phyloP scores from a whole-genome alignment of 23 tunicate species.

The Trididemnum nubilum region DNA sequence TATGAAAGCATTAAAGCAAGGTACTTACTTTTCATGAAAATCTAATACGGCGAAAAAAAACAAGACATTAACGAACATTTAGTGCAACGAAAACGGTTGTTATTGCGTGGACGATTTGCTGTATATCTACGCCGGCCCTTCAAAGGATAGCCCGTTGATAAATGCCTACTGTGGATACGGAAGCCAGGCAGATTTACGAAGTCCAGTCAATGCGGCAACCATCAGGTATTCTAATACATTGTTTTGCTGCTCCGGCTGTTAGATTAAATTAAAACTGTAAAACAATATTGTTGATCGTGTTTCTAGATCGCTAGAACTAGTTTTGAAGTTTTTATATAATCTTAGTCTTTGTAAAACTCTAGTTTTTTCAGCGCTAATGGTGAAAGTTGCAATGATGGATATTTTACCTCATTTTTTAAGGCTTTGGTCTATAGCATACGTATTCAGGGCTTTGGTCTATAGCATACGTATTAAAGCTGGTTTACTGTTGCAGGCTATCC shows the following conservation, averaged over 20 bases:
- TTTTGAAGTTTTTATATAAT: background rate
- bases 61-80: no score
- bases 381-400: no score
- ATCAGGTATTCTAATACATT: slow-evolving; percentile 67
- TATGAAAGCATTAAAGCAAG: no score
- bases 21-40: no score
- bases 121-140: slow-evolving; percentile 67
- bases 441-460: no score
- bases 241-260: no score
- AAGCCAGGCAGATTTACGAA: slow-evolving; percentile 37
- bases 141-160: slow-evolving; percentile 12
- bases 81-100: slow-evolving; percentile 15
- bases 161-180: slow-evolving; percentile 78
- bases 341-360: background rate
- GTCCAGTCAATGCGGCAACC: slow-evolving; percentile 61
- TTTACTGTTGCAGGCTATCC: no score
- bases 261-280: background rate
- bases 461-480: no score
- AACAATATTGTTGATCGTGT: background rate
- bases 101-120: slow-evolving; percentile 58
- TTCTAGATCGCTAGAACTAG: background rate
- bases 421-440: no score
- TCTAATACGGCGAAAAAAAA: no score
- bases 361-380: no score
- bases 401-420: no score